Evolutionary conservation across 2,797 vertebrate species (phyloP).

Genomic region (Anguilla pacifica): DNA sequence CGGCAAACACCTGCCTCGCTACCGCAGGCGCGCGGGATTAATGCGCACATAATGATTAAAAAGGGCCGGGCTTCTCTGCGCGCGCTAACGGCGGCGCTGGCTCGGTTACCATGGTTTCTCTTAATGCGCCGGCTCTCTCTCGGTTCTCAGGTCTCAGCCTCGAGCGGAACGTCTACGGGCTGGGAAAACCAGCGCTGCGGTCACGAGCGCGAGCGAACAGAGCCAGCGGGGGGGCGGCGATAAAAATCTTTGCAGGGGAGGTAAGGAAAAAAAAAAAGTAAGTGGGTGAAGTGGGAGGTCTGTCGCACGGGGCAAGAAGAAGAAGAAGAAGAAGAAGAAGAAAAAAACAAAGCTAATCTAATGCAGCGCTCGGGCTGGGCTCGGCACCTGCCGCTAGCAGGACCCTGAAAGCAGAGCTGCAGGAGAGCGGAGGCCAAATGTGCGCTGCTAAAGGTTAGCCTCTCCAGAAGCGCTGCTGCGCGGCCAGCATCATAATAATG

Average conservation of each 20-base stretch:
- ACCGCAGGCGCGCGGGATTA: not conserved
- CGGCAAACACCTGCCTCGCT: not conserved
- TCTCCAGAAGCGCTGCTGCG: slow-evolving; percentile 14
- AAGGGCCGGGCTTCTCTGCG: not conserved
- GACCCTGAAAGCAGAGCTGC: not conserved
- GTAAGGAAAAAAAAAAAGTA: no score
- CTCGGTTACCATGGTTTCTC: not conserved
- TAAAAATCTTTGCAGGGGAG: not conserved
- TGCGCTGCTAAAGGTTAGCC: slow-evolving; percentile 23
- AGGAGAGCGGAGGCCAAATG: not conserved
- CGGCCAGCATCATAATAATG: slow-evolving; percentile 53
- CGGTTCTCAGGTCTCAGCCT: not conserved
- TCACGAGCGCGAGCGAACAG: not conserved
- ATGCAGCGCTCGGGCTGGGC: not conserved
- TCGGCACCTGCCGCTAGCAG: not conserved
- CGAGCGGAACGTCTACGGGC: not conserved
- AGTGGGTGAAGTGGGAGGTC: not conserved
- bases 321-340: not conserved
- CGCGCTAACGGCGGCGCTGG: not conserved
- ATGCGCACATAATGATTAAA: not conserved
- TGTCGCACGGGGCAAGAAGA: not conserved
- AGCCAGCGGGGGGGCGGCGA: not conserved
- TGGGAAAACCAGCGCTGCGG: not conserved
- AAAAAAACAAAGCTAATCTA: not conserved
- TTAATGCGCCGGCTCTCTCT: not conserved